Percentiles rank a stretch among this genome's conserved stretches.
Evolutionary conservation across 2,113 vertebrate species (phyloP).

Genomic region (Ciconia stormi): DNA sequence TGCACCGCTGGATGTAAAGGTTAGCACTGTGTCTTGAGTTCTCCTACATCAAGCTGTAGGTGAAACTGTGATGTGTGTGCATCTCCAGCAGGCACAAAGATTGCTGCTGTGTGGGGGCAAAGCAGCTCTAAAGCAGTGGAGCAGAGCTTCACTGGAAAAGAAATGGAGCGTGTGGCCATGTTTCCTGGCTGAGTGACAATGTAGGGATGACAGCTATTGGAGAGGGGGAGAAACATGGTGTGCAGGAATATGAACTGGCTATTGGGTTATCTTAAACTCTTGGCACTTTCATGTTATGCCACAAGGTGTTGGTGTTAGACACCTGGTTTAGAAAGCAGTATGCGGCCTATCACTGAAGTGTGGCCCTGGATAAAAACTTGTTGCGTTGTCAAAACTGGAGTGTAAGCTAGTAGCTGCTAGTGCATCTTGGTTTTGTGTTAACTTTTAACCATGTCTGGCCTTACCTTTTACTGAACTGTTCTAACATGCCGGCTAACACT

Average conservation of each 20-base stretch:
- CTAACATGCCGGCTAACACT: accelerated
- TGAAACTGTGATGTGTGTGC: accelerated
- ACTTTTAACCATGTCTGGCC: accelerated
- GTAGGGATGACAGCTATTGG: neutral
- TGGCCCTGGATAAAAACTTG: neutral
- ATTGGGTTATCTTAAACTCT: accelerated
- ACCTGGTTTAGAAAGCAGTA: neutral
- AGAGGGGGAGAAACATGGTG: accelerated
- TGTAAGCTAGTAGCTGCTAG: neutral
- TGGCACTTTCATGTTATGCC: accelerated
- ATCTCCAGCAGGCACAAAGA: neutral
- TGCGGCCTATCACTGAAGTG: accelerated
- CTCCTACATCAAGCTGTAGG: neutral
- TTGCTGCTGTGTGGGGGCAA: accelerated
- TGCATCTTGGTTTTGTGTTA: neutral
- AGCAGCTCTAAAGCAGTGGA: neutral
- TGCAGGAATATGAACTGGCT: neutral
- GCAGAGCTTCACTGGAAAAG: neutral
- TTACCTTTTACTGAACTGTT: neutral
- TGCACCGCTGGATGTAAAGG: neutral
- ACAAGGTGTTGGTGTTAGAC: neutral
- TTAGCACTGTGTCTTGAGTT: neutral
- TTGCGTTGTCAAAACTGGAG: neutral
- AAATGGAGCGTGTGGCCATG: accelerated
- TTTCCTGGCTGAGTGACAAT: neutral